These are phyloP conservation scores for Macrochelys suwanniensis DNA, from an alignment of 2,797 vertebrate genomes.

Conservation along the genomic window DNA sequence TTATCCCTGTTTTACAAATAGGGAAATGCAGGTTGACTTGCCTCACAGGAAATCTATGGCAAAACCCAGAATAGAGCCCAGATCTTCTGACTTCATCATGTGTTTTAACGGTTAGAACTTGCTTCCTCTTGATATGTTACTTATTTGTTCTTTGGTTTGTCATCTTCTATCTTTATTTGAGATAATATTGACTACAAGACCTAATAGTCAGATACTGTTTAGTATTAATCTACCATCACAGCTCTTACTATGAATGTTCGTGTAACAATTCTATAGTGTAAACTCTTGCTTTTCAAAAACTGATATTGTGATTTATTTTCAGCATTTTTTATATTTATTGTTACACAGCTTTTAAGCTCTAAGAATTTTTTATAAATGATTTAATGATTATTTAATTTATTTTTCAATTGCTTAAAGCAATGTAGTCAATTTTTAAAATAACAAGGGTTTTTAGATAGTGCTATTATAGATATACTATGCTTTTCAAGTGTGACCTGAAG, in stretches of 20 bases:
- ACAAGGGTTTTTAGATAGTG: no score
- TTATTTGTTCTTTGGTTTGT: neutral
- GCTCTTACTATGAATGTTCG: neutral
- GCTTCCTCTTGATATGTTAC: neutral
- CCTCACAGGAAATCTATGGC: neutral
- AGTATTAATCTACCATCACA: neutral
- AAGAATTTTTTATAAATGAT: neutral
- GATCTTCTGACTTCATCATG: neutral
- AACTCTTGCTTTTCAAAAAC: neutral
- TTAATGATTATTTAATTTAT: neutral
- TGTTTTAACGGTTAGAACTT: neutral
- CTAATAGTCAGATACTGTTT: neutral
- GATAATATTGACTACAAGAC: neutral
- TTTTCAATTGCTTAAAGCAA: neutral
- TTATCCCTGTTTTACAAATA: neutral
- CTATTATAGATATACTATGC: neutral
- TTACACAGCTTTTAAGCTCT: neutral
- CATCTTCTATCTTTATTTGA: neutral
- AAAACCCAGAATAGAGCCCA: neutral
- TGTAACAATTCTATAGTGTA: neutral
- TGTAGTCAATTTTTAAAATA: neutral
- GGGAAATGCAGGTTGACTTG: neutral
- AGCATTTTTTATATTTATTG: neutral
- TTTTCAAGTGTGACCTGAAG: neutral
- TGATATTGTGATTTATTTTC: neutral